These are phyloP conservation scores for Iphiclides podalirius DNA, from an alignment of 2,888 invertebrate species.

Conservation along the genomic window DNA sequence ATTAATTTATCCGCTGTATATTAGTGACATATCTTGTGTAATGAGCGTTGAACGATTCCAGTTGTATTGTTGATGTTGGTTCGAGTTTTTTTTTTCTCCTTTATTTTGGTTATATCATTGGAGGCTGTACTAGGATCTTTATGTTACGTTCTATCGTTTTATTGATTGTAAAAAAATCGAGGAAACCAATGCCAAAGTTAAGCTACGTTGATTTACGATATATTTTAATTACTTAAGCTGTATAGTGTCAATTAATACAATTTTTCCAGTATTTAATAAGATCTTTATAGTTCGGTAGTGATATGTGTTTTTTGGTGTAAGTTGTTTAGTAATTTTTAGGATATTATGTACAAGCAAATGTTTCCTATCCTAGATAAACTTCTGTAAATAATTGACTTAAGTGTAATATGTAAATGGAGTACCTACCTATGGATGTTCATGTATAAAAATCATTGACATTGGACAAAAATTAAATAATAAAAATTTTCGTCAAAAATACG, in stretches of 20 bases:
- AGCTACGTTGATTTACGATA: slow-evolving; percentile 76
- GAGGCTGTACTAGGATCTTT: slow-evolving; percentile 53
- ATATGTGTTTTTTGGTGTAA: slow-evolving; percentile 58
- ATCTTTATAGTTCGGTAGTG: slow-evolving; percentile 70
- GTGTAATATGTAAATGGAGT: slow-evolving; percentile 70
- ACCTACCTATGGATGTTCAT: slow-evolving; percentile 77
- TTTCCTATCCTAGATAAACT: slow-evolving; percentile 76
- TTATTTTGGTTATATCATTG: slow-evolving; percentile 47
- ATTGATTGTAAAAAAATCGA: slow-evolving; percentile 63
- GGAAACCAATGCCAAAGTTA: slow-evolving; percentile 79
- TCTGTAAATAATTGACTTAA: slow-evolving; percentile 67
- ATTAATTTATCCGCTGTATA: slow-evolving; percentile 60
- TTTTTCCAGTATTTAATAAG: slow-evolving; percentile 74
- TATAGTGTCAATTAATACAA: slow-evolving; percentile 77
- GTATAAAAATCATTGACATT: slow-evolving; percentile 55
- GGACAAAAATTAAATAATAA: slow-evolving; percentile 48
- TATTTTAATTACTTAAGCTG: slow-evolving; percentile 71
- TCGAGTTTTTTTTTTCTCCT: slow-evolving; percentile 38
- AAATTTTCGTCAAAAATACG: slow-evolving; percentile 42
- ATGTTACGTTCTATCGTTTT: slow-evolving; percentile 59
- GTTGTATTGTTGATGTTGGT: slow-evolving; percentile 72
- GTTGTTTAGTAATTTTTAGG: slow-evolving; percentile 71
- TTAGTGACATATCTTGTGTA: slow-evolving; percentile 71
- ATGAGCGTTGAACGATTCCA: slow-evolving; percentile 53
- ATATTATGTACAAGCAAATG: slow-evolving; percentile 73